Evolutionary conservation across 2,888 invertebrate genomes (phyloP).

Genomic region (Buathra laborator): DNA sequence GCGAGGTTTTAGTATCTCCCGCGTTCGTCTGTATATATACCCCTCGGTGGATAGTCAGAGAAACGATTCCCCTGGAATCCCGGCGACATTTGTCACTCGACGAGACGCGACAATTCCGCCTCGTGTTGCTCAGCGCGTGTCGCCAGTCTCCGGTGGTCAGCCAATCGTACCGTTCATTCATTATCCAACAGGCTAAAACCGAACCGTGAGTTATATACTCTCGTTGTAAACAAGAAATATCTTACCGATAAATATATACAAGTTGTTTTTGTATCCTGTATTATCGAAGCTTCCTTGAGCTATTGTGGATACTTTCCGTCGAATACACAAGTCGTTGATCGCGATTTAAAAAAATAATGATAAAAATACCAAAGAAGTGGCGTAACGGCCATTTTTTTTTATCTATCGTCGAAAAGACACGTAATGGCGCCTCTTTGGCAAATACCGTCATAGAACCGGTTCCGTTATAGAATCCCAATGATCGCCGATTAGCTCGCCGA

Average conservation of each 20-base stretch:
- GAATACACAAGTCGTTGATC: not conserved
- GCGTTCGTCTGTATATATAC: slow-evolving; percentile 6
- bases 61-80: slow-evolving; percentile 66
- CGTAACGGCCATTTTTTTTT: slow-evolving; percentile 33
- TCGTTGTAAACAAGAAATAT: slow-evolving; percentile 25
- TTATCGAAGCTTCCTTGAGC: not conserved
- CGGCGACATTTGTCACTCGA: slow-evolving; percentile 70
- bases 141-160: slow-evolving; percentile 45
- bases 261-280: not conserved
- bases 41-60: slow-evolving; percentile 47
- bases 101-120: slow-evolving; percentile 68
- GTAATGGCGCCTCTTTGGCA: slow-evolving; percentile 14
- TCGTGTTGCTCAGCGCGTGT: slow-evolving; percentile 67
- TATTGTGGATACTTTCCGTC: not conserved
- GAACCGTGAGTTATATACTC: slow-evolving; percentile 58
- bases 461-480: not conserved
- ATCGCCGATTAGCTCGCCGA: not conserved
- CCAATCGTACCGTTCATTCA: slow-evolving; percentile 65
- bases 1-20: slow-evolving; percentile 20
- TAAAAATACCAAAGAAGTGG: not conserved
- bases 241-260: slow-evolving; percentile 6
- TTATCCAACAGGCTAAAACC: slow-evolving; percentile 51
- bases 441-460: not conserved
- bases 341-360: not conserved
- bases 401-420: not conserved